A percentile compares a stretch with the other conserved stretches of the same genome.
Conservation (phyloP, 2,888 invertebrate genomes). For the Zonitis immaculata region DNA sequence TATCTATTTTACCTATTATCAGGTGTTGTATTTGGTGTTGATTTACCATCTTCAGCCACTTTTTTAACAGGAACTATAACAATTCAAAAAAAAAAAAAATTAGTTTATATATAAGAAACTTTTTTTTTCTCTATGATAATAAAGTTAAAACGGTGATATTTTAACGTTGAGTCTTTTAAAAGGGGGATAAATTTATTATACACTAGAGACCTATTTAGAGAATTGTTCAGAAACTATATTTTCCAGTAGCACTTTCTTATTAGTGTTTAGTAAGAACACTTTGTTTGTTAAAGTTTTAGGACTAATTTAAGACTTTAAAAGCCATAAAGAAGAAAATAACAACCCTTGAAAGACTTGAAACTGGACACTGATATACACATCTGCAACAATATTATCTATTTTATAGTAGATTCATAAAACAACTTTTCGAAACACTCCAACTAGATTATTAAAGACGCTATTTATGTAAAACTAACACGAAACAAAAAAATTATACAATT, state of each 20-base stretch:
- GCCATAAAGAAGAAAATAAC: constrained; percentile 49
- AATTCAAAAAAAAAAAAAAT: neutral
- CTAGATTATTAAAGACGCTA: too few species aligned
- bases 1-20: constrained; percentile 31
- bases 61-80: neutral
- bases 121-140: constrained; percentile 25
- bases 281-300: constrained; percentile 43
- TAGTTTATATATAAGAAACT: too few species aligned
- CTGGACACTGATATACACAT: constrained; percentile 43
- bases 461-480: too few species aligned
- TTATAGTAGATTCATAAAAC: too few species aligned
- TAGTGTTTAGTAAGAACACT: constrained; percentile 47
- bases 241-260: constrained; percentile 46
- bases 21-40: constrained; percentile 31
- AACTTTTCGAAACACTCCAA: too few species aligned
- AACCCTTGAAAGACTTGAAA: constrained; percentile 43
- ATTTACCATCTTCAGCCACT: constrained; percentile 13
- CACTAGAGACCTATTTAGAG: constrained; percentile 41
- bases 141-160: constrained; percentile 39
- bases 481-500: too few species aligned
- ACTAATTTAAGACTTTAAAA: constrained; percentile 50
- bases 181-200: too few species aligned
- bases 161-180: constrained; percentile 23
- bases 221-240: constrained; percentile 41
- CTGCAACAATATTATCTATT: too few species aligned